Percentiles rank a stretch among this genome's conserved stretches.
Evolutionary conservation across 2,888 invertebrate genomes (phyloP).

Genomic region (Leptinotarsa tumamoca): DNA sequence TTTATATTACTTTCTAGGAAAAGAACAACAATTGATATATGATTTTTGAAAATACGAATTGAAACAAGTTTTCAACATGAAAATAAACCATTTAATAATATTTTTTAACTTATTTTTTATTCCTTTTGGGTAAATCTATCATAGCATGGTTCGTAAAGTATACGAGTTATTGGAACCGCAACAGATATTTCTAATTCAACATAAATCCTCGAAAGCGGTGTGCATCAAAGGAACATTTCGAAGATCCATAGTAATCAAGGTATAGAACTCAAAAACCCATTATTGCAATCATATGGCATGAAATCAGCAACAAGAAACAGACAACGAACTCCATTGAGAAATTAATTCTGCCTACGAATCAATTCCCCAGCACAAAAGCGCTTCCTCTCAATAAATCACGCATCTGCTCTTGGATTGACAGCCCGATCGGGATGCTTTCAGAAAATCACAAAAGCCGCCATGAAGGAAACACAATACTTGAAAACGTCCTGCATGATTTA

Average conservation of each 20-base stretch:
- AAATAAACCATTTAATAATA: no score
- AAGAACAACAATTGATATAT: no score
- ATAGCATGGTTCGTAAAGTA: no score
- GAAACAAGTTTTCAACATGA: no score
- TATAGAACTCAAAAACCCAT: background rate
- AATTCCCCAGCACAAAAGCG: constrained; percentile 28
- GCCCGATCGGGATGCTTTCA: constrained; percentile 57
- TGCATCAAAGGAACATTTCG: background rate
- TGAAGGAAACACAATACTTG: constrained; percentile 50
- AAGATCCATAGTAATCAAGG: background rate
- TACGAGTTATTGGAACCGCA: no score
- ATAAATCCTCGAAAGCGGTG: background rate
- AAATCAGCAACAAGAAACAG: constrained; percentile 12
- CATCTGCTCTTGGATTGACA: constrained; percentile 57
- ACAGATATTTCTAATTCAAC: no score
- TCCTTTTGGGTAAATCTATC: no score
- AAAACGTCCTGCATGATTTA: constrained; percentile 63
- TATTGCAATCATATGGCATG: background rate
- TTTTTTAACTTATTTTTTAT: no score
- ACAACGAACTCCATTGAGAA: constrained; percentile 4
- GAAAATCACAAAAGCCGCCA: constrained; percentile 55
- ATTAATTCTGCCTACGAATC: constrained; percentile 15
- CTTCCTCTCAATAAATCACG: constrained; percentile 47
- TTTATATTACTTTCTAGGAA: no score
- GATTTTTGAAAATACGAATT: no score